phyloP scores from a whole-genome alignment of 2,888 invertebrate species.

The Sthenelais limicola region DNA sequence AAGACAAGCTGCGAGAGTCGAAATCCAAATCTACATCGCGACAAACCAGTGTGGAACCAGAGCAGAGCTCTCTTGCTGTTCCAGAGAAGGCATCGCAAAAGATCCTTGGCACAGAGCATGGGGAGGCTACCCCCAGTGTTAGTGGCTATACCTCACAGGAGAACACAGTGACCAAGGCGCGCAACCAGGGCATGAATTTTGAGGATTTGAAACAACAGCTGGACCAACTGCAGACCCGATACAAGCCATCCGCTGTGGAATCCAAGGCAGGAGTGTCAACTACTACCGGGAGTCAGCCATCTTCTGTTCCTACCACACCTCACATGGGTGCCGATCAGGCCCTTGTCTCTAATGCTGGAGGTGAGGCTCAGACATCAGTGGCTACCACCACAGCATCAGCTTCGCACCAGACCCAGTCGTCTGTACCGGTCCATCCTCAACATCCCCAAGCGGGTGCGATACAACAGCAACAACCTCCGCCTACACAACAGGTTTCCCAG shows the following conservation, averaged over 20 bases:
- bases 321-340: slow-evolving; percentile 12
- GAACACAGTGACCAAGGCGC: slow-evolving; percentile 38
- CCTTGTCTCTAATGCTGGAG: background rate
- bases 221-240: slow-evolving; percentile 46
- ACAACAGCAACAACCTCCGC: background rate
- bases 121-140: slow-evolving; percentile 7
- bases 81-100: slow-evolving; percentile 7
- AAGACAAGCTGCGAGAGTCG: background rate
- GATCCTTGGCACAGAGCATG: background rate
- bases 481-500: slow-evolving; percentile 17
- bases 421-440: background rate
- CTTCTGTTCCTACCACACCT: slow-evolving; percentile 38
- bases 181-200: slow-evolving; percentile 49
- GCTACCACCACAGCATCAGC: background rate
- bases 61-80: slow-evolving; percentile 8
- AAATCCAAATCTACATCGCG: slow-evolving; percentile 43
- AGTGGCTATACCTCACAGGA: slow-evolving; percentile 46
- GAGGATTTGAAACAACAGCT: slow-evolving; percentile 54
- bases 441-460: background rate
- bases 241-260: slow-evolving; percentile 1
- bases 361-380: background rate
- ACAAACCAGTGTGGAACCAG: slow-evolving; percentile 48
- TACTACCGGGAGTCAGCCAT: slow-evolving; percentile 13
- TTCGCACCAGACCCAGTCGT: background rate
- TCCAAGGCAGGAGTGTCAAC: background rate